A percentile compares a stretch with the other conserved stretches of the same genome.
Evolutionary conservation across 2,113 vertebrate species (phyloP).

Genomic region (Actenoides hombroni): DNA sequence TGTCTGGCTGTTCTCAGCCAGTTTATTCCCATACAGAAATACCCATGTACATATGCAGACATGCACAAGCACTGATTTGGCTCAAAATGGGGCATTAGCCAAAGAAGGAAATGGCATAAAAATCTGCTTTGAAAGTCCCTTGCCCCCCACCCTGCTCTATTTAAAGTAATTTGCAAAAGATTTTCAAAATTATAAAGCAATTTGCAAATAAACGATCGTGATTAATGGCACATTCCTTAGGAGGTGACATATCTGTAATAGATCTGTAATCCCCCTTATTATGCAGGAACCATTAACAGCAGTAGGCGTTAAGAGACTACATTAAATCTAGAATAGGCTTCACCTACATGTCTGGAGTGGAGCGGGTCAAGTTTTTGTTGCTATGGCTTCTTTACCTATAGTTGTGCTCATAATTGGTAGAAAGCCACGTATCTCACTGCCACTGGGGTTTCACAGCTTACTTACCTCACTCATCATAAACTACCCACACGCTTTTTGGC

Average conservation of each 20-base stretch:
- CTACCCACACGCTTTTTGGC: background rate
- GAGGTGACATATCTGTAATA: constrained; percentile 40
- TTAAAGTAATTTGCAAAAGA: constrained; percentile 53
- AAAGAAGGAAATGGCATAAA: background rate
- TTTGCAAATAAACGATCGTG: constrained; percentile 55
- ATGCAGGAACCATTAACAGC: constrained; percentile 20
- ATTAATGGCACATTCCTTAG: constrained; percentile 53
- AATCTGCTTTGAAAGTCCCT: background rate
- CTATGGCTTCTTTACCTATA: constrained; percentile 31
- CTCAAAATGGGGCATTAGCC: background rate
- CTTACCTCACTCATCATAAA: background rate
- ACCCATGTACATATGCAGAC: background rate
- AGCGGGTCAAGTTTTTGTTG: constrained; percentile 45
- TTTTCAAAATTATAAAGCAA: constrained; percentile 64
- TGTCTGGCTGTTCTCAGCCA: background rate
- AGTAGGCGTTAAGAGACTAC: constrained; percentile 33
- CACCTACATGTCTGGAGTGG: background rate
- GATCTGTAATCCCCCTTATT: constrained; percentile 34
- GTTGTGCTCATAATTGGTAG: background rate
- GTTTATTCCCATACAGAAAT: background rate
- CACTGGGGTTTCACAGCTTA: background rate
- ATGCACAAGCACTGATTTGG: background rate
- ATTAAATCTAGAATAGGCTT: constrained; percentile 13
- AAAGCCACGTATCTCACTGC: background rate
- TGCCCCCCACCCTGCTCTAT: background rate